phyloP scores from a whole-genome alignment of 2,888 invertebrate species.

The Yponomeuta malinellus region DNA sequence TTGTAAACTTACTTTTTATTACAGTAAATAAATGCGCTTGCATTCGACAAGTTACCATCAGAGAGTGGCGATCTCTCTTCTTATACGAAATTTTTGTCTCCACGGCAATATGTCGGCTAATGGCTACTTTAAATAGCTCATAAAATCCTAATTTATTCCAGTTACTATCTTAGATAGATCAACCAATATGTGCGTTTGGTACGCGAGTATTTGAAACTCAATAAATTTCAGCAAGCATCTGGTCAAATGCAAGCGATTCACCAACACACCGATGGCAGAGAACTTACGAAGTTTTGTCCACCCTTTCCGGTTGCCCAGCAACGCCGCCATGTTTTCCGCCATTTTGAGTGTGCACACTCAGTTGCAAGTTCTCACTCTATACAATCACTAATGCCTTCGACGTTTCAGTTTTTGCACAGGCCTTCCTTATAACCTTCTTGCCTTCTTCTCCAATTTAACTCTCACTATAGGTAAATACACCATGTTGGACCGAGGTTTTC shows the following conservation, averaged over 20 bases:
- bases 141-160: too few species aligned
- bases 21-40: constrained; percentile 5
- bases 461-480: not conserved
- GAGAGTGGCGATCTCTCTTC: not conserved
- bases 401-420: not conserved
- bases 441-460: not conserved
- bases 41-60: not conserved
- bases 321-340: constrained; percentile 1
- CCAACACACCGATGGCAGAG: not conserved
- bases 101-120: too few species aligned
- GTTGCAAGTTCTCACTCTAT: not conserved
- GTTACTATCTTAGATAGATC: not conserved
- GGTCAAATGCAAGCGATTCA: not conserved
- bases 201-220: not conserved
- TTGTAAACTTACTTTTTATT: constrained; percentile 31
- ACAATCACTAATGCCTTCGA: not conserved
- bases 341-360: not conserved
- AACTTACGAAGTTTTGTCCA: not conserved
- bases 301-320: not conserved
- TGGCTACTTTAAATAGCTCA: too few species aligned
- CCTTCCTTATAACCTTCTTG: not conserved
- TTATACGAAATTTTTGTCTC: too few species aligned
- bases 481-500: not conserved
- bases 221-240: not conserved
- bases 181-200: not conserved